These are phyloP conservation scores for Invenusta paracnida DNA, from an alignment of 2,888 invertebrate genomes.

Conservation along the genomic window DNA sequence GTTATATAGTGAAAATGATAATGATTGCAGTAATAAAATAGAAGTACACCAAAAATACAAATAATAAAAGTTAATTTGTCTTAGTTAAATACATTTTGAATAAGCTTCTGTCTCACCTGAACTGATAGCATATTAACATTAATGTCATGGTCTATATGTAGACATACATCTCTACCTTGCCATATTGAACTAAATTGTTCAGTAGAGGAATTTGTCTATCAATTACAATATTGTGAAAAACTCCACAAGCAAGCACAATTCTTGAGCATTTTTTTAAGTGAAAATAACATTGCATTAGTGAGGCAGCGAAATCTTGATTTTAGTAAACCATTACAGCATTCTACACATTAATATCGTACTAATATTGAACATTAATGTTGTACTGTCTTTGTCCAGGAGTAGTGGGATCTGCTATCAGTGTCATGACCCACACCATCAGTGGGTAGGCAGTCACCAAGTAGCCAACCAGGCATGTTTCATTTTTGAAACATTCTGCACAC, in stretches of 20 bases:
- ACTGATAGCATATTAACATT: background rate
- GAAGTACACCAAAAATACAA: background rate
- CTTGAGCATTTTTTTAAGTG: background rate
- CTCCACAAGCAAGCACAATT: background rate
- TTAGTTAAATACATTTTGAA: background rate
- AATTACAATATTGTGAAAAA: conserved; percentile 24
- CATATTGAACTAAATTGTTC: background rate
- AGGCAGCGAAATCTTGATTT: conserved; percentile 30
- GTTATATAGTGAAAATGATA: no score
- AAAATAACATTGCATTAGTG: background rate
- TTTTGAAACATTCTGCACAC: conserved; percentile 43
- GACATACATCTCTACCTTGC: background rate
- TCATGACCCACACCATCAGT: conserved; percentile 42
- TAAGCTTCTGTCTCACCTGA: background rate
- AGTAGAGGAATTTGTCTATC: background rate
- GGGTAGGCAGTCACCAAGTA: conserved; percentile 45
- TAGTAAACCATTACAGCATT: background rate
- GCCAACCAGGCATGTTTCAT: conserved; percentile 37
- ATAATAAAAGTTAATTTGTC: background rate
- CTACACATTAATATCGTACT: background rate
- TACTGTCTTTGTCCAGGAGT: conserved; percentile 28
- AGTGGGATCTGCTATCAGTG: conserved; percentile 36
- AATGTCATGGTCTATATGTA: background rate
- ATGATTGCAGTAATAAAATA: no score
- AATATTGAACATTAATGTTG: background rate